These are phyloP conservation scores for Motacilla alba DNA, from an alignment of 2,113 vertebrate genomes.

Conservation along the genomic window DNA sequence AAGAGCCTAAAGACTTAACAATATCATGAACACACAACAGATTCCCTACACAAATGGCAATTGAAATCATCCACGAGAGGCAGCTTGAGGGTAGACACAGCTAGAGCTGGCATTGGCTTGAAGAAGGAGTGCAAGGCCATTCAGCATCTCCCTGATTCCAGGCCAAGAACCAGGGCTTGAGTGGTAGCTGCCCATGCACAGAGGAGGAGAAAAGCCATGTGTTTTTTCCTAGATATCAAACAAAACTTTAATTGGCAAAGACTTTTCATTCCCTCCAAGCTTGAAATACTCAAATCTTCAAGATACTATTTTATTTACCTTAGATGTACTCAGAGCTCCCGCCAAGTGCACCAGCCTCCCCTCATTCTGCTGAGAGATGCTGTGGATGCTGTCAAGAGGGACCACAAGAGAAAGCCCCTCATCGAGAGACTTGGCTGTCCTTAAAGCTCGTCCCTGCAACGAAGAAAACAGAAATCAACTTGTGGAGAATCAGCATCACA, in stretches of 20 bases:
- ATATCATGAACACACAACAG: neutral
- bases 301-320: constrained; percentile 71
- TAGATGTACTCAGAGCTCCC: constrained; percentile 78
- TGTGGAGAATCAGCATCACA: neutral
- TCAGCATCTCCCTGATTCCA: neutral
- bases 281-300: neutral
- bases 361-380: constrained; percentile 80
- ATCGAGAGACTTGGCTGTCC: constrained; percentile 79
- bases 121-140: neutral
- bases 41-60: neutral
- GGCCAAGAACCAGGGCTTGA: neutral
- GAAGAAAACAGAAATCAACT: neutral
- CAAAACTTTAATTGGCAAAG: neutral
- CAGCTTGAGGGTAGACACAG: neutral
- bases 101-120: neutral
- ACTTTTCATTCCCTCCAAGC: neutral
- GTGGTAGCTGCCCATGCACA: neutral
- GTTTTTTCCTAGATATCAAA: neutral
- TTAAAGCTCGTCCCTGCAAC: constrained; percentile 84
- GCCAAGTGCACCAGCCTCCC: constrained; percentile 85
- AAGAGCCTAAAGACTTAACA: neutral
- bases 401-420: constrained; percentile 89
- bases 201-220: neutral
- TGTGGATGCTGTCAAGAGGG: constrained; percentile 72
- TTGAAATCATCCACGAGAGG: neutral